Evolutionary conservation across 1,140 invertebrate species (phyloP).

Genomic region (Rhagoletis pomonella): DNA sequence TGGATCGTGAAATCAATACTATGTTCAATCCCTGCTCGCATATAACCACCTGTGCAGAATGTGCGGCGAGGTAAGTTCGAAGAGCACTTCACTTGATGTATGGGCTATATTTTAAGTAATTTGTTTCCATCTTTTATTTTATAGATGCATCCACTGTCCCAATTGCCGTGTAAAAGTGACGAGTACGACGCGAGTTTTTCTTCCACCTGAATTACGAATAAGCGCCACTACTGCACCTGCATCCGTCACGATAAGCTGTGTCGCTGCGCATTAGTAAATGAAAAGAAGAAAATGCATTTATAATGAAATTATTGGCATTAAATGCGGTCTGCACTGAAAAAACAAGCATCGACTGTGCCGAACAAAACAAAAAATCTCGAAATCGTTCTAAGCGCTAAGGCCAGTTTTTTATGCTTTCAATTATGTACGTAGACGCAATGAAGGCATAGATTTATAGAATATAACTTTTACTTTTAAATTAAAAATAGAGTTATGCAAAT

Average conservation of each 20-base stretch:
- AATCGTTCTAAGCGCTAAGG: neutral
- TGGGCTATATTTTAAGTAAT: neutral
- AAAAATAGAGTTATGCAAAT: neutral
- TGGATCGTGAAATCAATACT: conserved; percentile 87
- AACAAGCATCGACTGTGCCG: neutral
- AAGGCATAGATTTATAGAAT: neutral
- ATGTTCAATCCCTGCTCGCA: conserved; percentile 89
- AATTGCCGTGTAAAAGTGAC: conserved; percentile 84
- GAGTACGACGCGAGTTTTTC: conserved; percentile 77
- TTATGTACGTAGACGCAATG: neutral
- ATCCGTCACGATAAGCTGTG: conserved; percentile 45
- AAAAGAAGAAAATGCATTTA: neutral
- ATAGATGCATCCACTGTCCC: conserved; percentile 84
- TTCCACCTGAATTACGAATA: conserved; percentile 78
- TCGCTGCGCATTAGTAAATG: neutral
- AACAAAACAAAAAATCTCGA: neutral
- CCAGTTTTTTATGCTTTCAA: neutral
- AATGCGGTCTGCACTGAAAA: neutral
- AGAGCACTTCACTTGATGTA: conserved; percentile 21
- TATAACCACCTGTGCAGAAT: conserved; percentile 84
- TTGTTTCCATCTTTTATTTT: conserved; percentile 59
- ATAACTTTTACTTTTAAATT: neutral
- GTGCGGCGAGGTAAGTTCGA: conserved; percentile 77
- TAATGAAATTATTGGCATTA: neutral
- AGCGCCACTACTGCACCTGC: conserved; percentile 54